Evolutionary conservation across 1,140 invertebrate species (phyloP), one percentile per base, ranked within the genome.

Genomic region (Drosophila lowei): DNA sequence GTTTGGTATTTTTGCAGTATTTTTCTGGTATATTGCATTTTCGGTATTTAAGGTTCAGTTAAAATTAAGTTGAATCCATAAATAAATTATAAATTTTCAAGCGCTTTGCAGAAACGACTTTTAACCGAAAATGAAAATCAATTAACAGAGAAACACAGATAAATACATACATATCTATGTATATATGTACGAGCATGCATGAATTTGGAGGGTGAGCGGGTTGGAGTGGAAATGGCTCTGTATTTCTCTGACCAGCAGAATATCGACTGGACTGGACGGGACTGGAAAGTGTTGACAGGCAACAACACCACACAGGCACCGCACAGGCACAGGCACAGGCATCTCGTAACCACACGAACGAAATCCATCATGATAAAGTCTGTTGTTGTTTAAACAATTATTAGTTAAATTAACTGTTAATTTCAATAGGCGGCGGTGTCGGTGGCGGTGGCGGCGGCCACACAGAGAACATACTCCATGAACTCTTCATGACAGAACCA

Each of bases 351-450:
- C 34, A 38, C 34, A 38, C 34, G 34, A 43, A 46, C 42, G n/a
- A 52, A 79, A 61, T 43, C 68, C 79, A 70, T 72, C 56, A 64
- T 42, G 72, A 86, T 85, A 85, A 85, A 67, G 58, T 38, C 34
- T 38, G 58, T 65, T 74, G 66, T 80, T 74, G 66, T 80, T 74
- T 74, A 85, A 80, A 77, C 81, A 81, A 85, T 77, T 78, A 86
- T 88, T 77, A 75, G 65, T 88, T 81, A 77, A 86, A 86, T 81
- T 81, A 78, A 88, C 77, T 81, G 83, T 86, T 85, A 81, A 85
- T 85, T 85, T 78, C 77, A 71, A 71, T 77, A 73, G 67, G 46
- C 58, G 16, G 59, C 43, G 44, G 23, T 5, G 5, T 4, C 23
- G 23, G 23, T 5, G 5, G 0, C 23, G 23, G 23, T 5, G 4